Evolutionary conservation across 1,140 invertebrate species (phyloP).

Genomic region (Venturia canescens): DNA sequence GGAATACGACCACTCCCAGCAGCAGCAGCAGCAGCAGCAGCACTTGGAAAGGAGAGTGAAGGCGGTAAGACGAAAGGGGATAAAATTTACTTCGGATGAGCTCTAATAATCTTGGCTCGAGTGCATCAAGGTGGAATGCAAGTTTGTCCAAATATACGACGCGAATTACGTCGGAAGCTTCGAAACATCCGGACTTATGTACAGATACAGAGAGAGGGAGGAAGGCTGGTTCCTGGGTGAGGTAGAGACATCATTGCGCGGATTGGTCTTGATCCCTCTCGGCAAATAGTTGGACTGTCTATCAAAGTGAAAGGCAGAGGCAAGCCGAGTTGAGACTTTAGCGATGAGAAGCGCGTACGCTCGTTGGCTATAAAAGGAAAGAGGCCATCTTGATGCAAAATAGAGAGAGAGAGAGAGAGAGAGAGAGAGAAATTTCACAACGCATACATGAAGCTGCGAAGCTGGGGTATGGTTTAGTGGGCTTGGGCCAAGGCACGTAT

Average conservation of each 20-base stretch:
- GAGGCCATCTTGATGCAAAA: neutral
- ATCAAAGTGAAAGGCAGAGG: conserved; percentile 1
- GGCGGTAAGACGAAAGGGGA: neutral
- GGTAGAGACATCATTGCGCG: neutral
- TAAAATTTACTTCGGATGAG: neutral
- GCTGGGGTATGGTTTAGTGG: neutral
- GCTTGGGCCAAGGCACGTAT: conserved; percentile 32
- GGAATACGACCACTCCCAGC: no score
- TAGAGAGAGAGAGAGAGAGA: neutral
- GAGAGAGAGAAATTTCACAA: neutral
- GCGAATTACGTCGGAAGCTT: neutral
- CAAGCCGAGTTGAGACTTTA: neutral
- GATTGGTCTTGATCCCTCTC: neutral
- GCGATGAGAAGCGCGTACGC: neutral
- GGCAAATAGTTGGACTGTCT: neutral
- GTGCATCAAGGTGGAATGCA: neutral
- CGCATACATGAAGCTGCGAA: neutral
- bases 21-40: no score
- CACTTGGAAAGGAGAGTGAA: neutral
- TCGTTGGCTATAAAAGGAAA: neutral
- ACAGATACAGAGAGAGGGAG: neutral
- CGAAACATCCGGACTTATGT: neutral
- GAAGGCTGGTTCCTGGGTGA: no score
- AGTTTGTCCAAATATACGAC: neutral
- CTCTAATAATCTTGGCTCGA: conserved; percentile 2